phyloP scores from a whole-genome alignment of 2,113 vertebrate species.

The Albula goreensis region DNA sequence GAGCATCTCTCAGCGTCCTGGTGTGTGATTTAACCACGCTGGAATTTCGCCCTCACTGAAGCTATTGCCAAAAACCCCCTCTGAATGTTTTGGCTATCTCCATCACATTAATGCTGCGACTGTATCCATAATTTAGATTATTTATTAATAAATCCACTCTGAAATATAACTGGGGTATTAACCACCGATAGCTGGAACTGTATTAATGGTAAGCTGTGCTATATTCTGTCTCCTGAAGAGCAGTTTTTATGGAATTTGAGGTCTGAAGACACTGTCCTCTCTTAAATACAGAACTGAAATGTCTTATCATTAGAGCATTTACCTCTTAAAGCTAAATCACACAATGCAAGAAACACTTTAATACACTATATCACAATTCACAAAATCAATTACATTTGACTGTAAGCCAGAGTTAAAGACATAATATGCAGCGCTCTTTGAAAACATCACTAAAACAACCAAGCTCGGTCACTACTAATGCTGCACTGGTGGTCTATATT shows the following conservation, averaged over 20 bases:
- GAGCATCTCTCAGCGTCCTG: background rate
- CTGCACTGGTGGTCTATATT: too few species aligned
- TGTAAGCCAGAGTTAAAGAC: too few species aligned
- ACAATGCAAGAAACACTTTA: background rate
- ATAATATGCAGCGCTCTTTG: too few species aligned
- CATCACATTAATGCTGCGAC: background rate
- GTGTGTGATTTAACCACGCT: background rate
- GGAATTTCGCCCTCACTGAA: background rate
- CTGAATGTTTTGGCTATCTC: background rate
- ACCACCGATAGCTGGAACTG: background rate
- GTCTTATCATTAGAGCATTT: background rate
- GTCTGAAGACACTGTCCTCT: background rate
- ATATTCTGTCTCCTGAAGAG: too few species aligned
- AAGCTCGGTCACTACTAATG: too few species aligned
- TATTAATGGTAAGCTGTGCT: background rate
- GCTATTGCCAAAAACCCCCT: background rate
- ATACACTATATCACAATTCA: too few species aligned
- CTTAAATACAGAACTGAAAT: background rate
- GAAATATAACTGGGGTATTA: background rate
- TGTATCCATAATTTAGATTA: background rate
- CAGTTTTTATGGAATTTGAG: background rate
- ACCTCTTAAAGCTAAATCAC: background rate
- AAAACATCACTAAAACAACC: too few species aligned
- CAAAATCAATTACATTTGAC: too few species aligned
- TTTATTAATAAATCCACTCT: background rate